These are phyloP conservation scores for Pocillopora meandrina DNA, from an alignment of 92 coral and sea anemone genomes.

Conservation along the genomic window DNA sequence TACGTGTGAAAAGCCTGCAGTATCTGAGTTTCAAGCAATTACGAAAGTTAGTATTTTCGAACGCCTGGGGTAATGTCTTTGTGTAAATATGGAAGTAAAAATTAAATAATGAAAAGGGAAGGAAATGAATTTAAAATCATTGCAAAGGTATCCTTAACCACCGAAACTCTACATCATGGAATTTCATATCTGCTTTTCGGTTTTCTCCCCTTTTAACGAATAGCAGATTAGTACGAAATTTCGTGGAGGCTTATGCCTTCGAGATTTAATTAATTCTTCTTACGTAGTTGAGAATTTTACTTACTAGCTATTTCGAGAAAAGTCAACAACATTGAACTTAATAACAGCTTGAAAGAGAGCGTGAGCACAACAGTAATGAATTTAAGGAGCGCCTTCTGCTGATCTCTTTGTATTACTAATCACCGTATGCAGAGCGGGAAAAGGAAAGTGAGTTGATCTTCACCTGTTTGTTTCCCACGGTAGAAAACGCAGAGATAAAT, in stretches of 20 bases:
- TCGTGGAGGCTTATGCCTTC: not conserved
- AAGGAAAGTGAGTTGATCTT: not conserved
- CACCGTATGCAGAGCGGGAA: not conserved
- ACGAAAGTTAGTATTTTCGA: not conserved
- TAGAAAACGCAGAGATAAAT: not conserved
- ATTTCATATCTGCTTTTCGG: not conserved
- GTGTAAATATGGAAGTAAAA: slow-evolving; percentile 4
- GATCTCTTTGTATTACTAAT: slow-evolving; percentile 6
- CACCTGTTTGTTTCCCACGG: slow-evolving; percentile 48
- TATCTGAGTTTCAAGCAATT: not conserved
- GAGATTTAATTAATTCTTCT: not conserved
- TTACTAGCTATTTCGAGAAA: not conserved
- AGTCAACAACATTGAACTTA: slow-evolving; percentile 15
- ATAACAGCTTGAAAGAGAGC: not conserved
- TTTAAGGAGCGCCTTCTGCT: not conserved
- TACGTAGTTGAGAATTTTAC: not conserved
- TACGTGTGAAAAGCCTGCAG: not conserved
- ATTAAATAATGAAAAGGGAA: not conserved
- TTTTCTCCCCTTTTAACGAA: not conserved
- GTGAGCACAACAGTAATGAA: not conserved
- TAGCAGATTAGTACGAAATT: not conserved
- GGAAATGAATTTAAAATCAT: slow-evolving; percentile 7
- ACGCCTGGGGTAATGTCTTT: not conserved
- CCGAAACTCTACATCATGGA: no score
- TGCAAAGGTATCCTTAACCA: not conserved